A percentile compares a stretch with the other conserved stretches of the same genome.
Evolutionary conservation across 2,113 vertebrate species (phyloP).

Genomic region (Ammodytes dubius): DNA sequence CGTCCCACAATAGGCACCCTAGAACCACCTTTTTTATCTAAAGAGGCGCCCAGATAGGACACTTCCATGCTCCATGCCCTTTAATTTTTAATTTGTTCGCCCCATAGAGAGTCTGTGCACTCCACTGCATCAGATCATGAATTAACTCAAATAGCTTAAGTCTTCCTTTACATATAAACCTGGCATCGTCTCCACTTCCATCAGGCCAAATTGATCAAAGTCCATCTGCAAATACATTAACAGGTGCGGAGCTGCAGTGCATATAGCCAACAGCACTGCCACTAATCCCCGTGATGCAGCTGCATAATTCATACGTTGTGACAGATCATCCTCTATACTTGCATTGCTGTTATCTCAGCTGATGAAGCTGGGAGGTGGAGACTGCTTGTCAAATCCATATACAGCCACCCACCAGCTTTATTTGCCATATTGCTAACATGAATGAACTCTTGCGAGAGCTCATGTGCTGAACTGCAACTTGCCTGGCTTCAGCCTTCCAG

Average conservation of each 20-base stretch:
- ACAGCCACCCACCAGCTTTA: slow-evolving; percentile 24
- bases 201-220: slow-evolving; percentile 74
- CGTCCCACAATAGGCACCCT: too few relatives aligned
- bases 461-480: slow-evolving; percentile 12
- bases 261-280: slow-evolving; percentile 60
- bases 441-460: slow-evolving; percentile 27
- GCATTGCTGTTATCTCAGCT: slow-evolving; percentile 38
- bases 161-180: slow-evolving; percentile 29
- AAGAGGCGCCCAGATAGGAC: too few relatives aligned
- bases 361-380: slow-evolving; percentile 42
- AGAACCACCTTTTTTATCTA: too few relatives aligned
- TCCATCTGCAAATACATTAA: slow-evolving; percentile 83
- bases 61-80: too few relatives aligned
- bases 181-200: slow-evolving; percentile 25
- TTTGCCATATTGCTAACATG: slow-evolving; percentile 30
- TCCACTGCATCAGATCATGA: not conserved
- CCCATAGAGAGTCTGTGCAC: too few relatives aligned
- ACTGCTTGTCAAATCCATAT: slow-evolving; percentile 49
- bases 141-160: not conserved
- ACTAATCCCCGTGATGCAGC: slow-evolving; percentile 62
- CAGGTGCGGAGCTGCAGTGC: slow-evolving; percentile 65
- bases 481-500: slow-evolving; percentile 19
- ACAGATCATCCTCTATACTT: slow-evolving; percentile 67
- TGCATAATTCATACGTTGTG: slow-evolving; percentile 81
- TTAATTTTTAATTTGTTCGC: too few relatives aligned